phyloP scores from a whole-genome alignment of 2,888 invertebrate species.

The Xanthostigma xanthostigma region DNA sequence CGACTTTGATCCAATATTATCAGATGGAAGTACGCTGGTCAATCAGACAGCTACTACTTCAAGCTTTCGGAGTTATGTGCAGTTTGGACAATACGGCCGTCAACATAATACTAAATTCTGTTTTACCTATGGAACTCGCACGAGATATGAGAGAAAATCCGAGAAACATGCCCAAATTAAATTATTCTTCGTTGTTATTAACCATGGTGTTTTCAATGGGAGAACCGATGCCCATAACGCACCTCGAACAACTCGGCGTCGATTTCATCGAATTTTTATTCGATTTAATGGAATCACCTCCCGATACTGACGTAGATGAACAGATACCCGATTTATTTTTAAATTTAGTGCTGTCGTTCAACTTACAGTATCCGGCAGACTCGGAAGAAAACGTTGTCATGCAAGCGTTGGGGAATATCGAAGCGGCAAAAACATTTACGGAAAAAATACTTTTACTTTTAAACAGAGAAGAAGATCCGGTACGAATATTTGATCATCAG shows the following conservation, averaged over 20 bases:
- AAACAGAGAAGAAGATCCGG: conserved; percentile 87
- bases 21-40: conserved; percentile 91
- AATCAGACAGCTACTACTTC: conserved; percentile 62
- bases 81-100: conserved; percentile 68
- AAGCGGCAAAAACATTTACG: conserved; percentile 73
- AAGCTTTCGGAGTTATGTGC: conserved; percentile 81
- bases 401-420: conserved; percentile 48
- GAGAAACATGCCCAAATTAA: conserved; percentile 61
- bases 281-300: conserved; percentile 66
- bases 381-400: conserved; percentile 54
- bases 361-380: conserved; percentile 62
- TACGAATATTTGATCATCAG: conserved; percentile 70
- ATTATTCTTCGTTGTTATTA: conserved; percentile 67
- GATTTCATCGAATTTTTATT: conserved; percentile 70
- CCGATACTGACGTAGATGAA: conserved; percentile 68
- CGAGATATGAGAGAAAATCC: conserved; percentile 69
- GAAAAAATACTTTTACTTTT: conserved; percentile 77
- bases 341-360: conserved; percentile 72
- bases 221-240: conserved; percentile 75
- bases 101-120: conserved; percentile 70
- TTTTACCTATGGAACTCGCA: conserved; percentile 81
- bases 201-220: conserved; percentile 85
- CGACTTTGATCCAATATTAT: conserved; percentile 80
- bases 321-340: conserved; percentile 74
- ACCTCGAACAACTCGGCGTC: conserved; percentile 74